Percentiles rank a stretch among this genome's conserved stretches.
phyloP scores from a whole-genome alignment of 2,113 vertebrate genomes.

The Eulemur macaco region DNA sequence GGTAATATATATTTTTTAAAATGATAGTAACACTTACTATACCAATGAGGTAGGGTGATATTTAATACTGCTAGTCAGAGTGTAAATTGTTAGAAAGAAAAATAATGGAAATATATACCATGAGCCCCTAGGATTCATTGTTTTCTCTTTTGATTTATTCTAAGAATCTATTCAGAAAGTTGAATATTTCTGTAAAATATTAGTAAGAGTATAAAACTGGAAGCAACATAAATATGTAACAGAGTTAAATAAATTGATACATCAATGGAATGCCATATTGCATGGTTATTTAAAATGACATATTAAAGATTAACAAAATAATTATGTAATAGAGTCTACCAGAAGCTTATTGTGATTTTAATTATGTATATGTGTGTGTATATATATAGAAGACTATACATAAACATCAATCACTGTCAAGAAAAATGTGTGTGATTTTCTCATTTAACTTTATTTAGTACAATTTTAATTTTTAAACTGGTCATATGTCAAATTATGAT shows the following conservation, averaged over 20 bases:
- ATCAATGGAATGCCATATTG: neutral
- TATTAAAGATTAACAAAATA: slow-evolving; percentile 9
- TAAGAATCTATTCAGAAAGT: neutral
- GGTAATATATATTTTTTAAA: neutral
- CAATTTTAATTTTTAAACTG: neutral
- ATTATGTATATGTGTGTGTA: neutral
- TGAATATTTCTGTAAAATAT: slow-evolving; percentile 24
- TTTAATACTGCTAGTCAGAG: neutral
- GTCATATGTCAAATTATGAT: neutral
- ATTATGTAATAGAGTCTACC: neutral
- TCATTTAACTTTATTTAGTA: neutral
- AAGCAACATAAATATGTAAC: slow-evolving; percentile 8
- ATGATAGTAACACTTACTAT: neutral
- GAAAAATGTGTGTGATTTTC: neutral
- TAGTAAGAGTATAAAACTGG: neutral
- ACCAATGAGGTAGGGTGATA: neutral
- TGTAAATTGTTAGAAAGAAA: neutral
- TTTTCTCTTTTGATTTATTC: neutral
- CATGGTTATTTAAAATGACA: neutral
- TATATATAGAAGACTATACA: neutral
- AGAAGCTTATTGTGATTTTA: slow-evolving; percentile 9
- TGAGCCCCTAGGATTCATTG: neutral
- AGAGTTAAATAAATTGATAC: neutral
- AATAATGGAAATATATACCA: neutral
- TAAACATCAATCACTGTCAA: neutral